Evolutionary conservation across 2,888 invertebrate species (phyloP), one percentile per base, ranked within the genome.

Genomic region (Coremacera marginata): DNA sequence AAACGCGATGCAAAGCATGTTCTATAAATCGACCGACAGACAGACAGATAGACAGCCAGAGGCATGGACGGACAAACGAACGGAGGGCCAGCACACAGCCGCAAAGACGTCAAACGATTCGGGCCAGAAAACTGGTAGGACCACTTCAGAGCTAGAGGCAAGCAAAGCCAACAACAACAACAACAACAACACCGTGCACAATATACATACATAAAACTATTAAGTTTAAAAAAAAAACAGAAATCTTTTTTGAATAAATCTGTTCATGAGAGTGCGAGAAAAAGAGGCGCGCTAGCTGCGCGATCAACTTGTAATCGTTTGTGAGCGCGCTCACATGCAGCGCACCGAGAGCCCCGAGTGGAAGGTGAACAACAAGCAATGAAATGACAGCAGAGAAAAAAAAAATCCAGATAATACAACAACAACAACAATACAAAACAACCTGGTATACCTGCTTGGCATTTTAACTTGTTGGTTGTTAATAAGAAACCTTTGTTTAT

Each of bases 41-140:
- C n/a, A 52, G 27, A 75, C 4, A 27, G 49, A 74, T n/a, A 63
- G 63, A 62, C 37, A 27, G 73, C 70, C 51, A 71, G 34, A 63
- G 60, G 62, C 71, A 63, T 73, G 76, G 78, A 75, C 67, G 76
- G 68, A 67, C 76, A 73, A 67, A 77, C 27, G 72, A 51, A 71
- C 62, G n/a, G 8, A 44, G n/a, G 11, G 67, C 4, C 51, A 52
- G 25, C 57, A 63, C 60, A 80, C 16, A 31, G 67, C 31, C 37
- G 44, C 4, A 16, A 7, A n/a, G 34, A 34, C 16, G 70, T 9
- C 51, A 55, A 70, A n/a, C 31, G 55, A 27, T n/a, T 19, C 44
- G 37, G 44, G 25, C 71, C 68, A 68, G 67, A 80, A 85, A 84
- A 86, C 86, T 86, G 84, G 86, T 86, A 83, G 82, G 83, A 84